Percentiles rank a stretch among this genome's conserved stretches.
These are phyloP conservation scores for Gallinago jamesoni DNA, from an alignment of 2,113 vertebrate genomes.

Conservation along the genomic window DNA sequence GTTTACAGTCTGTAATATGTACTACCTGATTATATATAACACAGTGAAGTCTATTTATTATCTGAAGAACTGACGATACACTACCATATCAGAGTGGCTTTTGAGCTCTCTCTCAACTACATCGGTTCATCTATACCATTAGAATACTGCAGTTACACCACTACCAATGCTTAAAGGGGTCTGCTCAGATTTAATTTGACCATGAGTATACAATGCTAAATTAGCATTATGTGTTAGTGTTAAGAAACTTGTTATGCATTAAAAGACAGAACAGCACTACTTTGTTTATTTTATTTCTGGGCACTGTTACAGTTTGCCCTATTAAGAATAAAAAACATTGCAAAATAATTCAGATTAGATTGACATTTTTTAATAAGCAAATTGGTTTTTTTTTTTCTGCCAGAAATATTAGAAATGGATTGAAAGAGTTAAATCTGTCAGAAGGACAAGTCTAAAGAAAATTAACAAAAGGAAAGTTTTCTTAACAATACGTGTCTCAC, in stretches of 20 bases:
- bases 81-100: not conserved
- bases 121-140: not conserved
- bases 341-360: not conserved
- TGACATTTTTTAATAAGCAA: not conserved
- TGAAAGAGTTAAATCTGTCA: not conserved
- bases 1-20: not conserved
- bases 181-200: not conserved
- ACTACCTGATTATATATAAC: not conserved
- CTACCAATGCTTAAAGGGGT: not conserved
- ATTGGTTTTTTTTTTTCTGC: not conserved
- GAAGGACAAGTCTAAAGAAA: not conserved
- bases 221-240: not conserved
- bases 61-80: not conserved
- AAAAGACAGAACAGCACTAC: not conserved
- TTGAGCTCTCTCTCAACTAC: not conserved
- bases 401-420: not conserved
- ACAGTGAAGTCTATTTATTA: not conserved
- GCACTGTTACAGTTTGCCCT: fast-evolving
- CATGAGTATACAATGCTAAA: not conserved
- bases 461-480: not conserved
- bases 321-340: not conserved
- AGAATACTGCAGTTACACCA: not conserved
- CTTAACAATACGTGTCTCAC: not conserved
- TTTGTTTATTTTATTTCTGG: not conserved
- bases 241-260: not conserved